Evolutionary conservation across 2,888 invertebrate species (phyloP).

Genomic region (Platycnemis pennipes): DNA sequence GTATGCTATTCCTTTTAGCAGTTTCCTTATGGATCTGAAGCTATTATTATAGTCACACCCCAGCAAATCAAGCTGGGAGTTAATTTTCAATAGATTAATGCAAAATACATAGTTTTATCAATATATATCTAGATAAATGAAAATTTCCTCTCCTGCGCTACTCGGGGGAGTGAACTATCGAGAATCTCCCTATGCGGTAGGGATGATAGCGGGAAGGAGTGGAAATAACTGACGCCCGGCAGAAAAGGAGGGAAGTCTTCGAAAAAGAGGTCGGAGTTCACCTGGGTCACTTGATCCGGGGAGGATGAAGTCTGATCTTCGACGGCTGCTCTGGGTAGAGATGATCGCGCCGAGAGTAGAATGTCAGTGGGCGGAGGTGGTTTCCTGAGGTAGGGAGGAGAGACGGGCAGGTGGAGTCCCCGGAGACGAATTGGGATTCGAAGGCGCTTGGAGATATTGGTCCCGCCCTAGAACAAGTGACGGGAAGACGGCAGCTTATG

Average conservation of each 20-base stretch:
- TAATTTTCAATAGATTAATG: too few species aligned
- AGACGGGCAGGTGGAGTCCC: background rate
- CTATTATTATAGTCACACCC: too few species aligned
- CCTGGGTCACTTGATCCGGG: background rate
- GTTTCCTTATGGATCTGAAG: too few species aligned
- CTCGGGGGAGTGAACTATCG: background rate
- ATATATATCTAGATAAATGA: too few species aligned
- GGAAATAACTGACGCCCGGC: background rate
- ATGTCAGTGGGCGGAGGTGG: background rate
- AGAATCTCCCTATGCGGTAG: background rate
- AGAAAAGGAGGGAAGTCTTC: background rate
- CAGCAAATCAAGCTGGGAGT: too few species aligned
- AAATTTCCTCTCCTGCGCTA: background rate
- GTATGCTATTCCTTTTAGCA: too few species aligned
- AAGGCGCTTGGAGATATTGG: background rate
- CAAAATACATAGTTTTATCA: too few species aligned
- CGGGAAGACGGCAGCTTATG: background rate
- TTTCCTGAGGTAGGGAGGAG: background rate
- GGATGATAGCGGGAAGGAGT: background rate
- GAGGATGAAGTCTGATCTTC: background rate
- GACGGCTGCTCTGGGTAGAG: background rate
- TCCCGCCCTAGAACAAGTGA: too few species aligned
- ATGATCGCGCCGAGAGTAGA: background rate
- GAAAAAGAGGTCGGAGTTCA: background rate
- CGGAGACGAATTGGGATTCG: background rate